Conservation (phyloP, 1,140 invertebrate genomes). For the Teleogryllus occipitalis region DNA sequence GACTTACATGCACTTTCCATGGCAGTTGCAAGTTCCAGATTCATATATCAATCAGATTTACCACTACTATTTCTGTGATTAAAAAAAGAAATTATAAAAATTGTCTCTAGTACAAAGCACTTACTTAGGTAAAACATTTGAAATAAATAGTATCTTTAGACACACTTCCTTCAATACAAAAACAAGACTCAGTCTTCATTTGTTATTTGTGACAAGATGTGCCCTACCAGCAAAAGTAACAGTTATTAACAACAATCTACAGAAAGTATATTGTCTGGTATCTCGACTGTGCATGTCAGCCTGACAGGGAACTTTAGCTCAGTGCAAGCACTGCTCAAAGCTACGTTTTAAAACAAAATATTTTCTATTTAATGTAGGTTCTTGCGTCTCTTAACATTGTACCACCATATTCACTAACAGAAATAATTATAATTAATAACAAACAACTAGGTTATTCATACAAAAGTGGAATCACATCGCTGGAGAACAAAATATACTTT, state of each 20-base stretch:
- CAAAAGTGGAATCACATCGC: background rate
- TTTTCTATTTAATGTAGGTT: background rate
- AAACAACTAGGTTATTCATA: background rate
- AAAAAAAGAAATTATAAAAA: background rate
- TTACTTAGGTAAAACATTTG: background rate
- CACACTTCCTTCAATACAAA: background rate
- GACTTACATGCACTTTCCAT: background rate
- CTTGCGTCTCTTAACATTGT: background rate
- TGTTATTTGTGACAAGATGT: conserved; percentile 5
- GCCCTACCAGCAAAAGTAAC: background rate
- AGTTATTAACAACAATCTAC: background rate
- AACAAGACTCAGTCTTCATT: background rate
- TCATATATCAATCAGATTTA: background rate
- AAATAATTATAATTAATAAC: background rate
- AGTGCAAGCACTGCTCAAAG: background rate
- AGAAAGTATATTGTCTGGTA: conserved; percentile 2
- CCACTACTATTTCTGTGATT: background rate
- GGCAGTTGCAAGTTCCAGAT: background rate
- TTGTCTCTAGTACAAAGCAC: background rate
- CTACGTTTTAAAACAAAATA: background rate
- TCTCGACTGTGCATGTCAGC: background rate
- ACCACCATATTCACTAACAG: background rate
- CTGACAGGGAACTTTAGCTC: background rate
- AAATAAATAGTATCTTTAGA: background rate
- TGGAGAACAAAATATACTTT: background rate